A percentile compares a stretch with the other conserved stretches of the same genome.
Conservation (phyloP, 2,888 invertebrate genomes). For the Hesperia comma region DNA sequence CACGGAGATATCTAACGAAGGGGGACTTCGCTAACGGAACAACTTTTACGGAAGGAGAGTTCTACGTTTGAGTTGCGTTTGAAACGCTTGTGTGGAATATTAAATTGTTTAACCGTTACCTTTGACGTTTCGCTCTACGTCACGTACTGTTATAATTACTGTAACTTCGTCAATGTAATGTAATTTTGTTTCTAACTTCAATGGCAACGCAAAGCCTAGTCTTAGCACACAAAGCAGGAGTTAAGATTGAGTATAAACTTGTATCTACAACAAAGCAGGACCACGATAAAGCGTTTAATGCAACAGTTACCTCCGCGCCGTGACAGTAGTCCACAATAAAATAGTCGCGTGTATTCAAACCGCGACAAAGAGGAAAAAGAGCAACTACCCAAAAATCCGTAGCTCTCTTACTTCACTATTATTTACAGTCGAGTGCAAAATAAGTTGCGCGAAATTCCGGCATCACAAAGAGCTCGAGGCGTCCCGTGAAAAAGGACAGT, state of each 20-base stretch:
- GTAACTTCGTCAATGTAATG: conserved; percentile 68
- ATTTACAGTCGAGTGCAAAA: conserved; percentile 72
- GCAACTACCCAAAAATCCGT: conserved; percentile 63
- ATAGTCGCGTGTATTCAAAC: conserved; percentile 60
- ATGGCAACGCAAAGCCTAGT: conserved; percentile 47
- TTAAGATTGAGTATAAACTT: conserved; percentile 48
- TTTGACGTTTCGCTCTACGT: conserved; percentile 68
- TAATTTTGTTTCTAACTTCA: conserved; percentile 60
- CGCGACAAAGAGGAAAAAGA: conserved; percentile 57
- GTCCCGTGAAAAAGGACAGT: conserved; percentile 79
- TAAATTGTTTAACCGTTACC: conserved; percentile 82
- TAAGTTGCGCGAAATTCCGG: conserved; percentile 73
- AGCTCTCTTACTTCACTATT: conserved; percentile 68
- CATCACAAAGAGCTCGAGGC: conserved; percentile 73
- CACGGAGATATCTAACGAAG: conserved; percentile 84
- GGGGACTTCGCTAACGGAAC: conserved; percentile 76
- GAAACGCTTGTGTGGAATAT: conserved; percentile 81
- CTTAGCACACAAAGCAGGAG: conserved; percentile 47
- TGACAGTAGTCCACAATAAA: conserved; percentile 55
- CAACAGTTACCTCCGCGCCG: conserved; percentile 49
- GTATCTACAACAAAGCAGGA: conserved; percentile 49
- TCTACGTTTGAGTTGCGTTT: conserved; percentile 79
- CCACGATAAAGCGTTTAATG: conserved; percentile 57
- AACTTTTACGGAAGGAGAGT: conserved; percentile 79
- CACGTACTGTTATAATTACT: conserved; percentile 75